Evolutionary conservation across 2,888 invertebrate genomes (phyloP), one percentile per base, ranked within the genome.

Genomic region (Congeria kusceri): DNA sequence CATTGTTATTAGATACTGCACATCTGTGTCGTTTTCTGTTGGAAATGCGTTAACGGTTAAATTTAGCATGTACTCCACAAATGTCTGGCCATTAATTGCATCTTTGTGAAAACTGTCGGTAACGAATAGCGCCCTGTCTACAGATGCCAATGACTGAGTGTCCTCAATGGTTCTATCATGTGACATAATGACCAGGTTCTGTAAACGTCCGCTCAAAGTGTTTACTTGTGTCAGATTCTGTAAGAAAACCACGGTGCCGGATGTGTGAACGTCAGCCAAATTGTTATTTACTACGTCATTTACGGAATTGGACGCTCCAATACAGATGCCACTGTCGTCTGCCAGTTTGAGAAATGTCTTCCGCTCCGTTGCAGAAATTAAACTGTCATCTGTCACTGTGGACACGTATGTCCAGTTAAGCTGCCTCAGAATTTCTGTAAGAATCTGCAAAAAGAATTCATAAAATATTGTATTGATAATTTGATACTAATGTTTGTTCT

Each of bases 341-440:
- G 75, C 71, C 4, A 62, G n/a, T 29, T n/a, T 13, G 1, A 67
- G 53, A 57, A 83, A 79, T 0, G 20, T n/a, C 2, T 56, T 29
- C 27, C 79, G 75, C 39, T 85, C 80, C 1, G 66, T 25, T 2
- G 18, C 28, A 9, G 82, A 82, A n/a, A 62, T 56, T 18, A 71
- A 63, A 44, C 73, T 47, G 18, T 44, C 49, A 58, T 81, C 80
- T 0, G 72, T 62, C 1, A 83, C n/a, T 2, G 74, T 78, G 11
- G 79, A 74, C 0, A 85, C 66, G 59, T 87, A 87, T 0, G 70
- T 77, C 87, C 87, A 87, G 47, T 80, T 66, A 15, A 83, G 61
- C 23, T 56, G 20, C 2, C 63, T 44, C 2, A 80, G 59, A 23
- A 84, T 11, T n/a, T 74, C 53, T 7, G 73, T n/a, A 46, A 84